phyloP scores from a whole-genome alignment of 2,113 vertebrate genomes.

The Stomatorhinus ivindoensis region DNA sequence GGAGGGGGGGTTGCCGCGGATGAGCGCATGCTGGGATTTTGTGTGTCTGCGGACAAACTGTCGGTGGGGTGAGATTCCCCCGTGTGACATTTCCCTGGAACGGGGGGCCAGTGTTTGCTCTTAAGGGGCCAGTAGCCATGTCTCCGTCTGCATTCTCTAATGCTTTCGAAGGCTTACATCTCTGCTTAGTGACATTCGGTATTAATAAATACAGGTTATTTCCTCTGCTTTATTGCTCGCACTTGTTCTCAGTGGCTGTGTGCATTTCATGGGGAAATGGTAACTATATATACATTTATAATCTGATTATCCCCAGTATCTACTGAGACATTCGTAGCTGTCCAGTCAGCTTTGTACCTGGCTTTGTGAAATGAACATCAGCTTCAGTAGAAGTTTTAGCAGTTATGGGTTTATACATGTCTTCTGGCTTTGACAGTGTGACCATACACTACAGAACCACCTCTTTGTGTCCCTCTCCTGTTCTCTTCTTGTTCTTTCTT shows the following conservation, averaged over 20 bases:
- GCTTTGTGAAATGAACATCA: not conserved
- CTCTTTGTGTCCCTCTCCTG: not conserved
- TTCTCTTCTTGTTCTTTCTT: not conserved
- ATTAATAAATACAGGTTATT: not conserved
- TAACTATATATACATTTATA: not conserved
- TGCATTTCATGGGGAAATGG: not conserved
- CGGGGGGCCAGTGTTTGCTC: not conserved
- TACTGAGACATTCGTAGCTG: not conserved
- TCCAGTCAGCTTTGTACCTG: not conserved
- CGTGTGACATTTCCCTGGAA: not conserved
- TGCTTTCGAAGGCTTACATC: not conserved
- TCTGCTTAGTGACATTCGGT: not conserved
- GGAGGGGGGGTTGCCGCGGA: not conserved
- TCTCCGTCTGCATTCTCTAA: not conserved
- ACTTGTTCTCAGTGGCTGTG: not conserved
- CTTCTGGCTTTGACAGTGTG: not conserved
- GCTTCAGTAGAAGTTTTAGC: not conserved
- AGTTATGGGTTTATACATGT: not conserved
- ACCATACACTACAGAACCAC: not conserved
- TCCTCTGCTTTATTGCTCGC: not conserved
- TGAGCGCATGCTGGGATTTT: not conserved
- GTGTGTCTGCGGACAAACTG: not conserved
- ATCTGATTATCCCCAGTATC: not conserved
- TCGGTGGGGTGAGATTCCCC: not conserved
- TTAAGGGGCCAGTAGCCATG: not conserved